Conservation (phyloP, 2,113 vertebrate species). For the Sylvietta virens region DNA sequence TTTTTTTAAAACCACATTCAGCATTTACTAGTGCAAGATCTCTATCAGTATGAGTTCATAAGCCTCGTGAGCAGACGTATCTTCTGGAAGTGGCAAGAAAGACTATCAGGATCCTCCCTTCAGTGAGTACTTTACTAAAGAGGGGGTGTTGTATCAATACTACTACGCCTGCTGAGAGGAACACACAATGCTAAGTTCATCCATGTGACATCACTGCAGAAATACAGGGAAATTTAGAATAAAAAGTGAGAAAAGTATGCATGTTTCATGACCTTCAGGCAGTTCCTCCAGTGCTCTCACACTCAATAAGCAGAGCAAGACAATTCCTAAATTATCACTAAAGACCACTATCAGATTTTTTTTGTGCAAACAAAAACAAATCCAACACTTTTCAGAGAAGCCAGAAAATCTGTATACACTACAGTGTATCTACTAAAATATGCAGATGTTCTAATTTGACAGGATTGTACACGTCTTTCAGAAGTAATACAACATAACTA, state of each 20-base stretch:
- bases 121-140: background rate
- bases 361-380: background rate
- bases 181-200: background rate
- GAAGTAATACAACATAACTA: constrained; percentile 17
- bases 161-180: background rate
- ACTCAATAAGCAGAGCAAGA: background rate
- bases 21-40: background rate
- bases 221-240: background rate
- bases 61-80: background rate
- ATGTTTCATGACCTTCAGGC: background rate
- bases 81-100: background rate
- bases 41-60: background rate
- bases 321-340: background rate
- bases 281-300: background rate
- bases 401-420: background rate
- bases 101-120: background rate
- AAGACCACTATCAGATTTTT: background rate
- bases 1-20: background rate
- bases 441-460: background rate
- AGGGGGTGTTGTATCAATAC: background rate
- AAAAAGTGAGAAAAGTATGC: background rate
- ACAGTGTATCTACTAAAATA: background rate
- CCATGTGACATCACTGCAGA: background rate
- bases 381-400: background rate
- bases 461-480: background rate